Evolutionary conservation across 2,113 vertebrate genomes (phyloP).

Genomic region (Ia io): DNA sequence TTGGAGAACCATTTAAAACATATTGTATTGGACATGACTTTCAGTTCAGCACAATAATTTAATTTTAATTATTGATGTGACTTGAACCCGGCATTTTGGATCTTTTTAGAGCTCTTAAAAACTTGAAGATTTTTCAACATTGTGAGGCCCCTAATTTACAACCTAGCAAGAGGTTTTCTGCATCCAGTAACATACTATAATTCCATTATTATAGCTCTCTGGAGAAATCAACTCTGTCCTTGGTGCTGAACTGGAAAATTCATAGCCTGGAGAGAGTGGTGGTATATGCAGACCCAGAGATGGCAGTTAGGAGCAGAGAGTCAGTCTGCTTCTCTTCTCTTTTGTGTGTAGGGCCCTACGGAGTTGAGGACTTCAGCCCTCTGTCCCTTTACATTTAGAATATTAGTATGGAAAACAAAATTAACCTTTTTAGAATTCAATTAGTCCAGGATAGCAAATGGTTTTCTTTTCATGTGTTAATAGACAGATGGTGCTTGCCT

Average conservation of each 20-base stretch:
- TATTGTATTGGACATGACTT: background rate
- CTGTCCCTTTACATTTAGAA: background rate
- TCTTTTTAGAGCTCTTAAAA: conserved; percentile 43
- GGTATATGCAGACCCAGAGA: background rate
- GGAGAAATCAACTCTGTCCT: conserved; percentile 42
- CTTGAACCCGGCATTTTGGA: conserved; percentile 35
- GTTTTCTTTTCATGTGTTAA: background rate
- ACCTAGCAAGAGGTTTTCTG: conserved; percentile 25
- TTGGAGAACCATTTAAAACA: conserved; percentile 41
- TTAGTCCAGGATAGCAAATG: background rate
- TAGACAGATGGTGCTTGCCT: background rate
- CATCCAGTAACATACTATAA: background rate
- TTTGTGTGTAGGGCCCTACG: background rate
- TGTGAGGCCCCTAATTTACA: background rate
- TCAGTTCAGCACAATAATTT: conserved; percentile 29
- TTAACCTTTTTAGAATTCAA: background rate
- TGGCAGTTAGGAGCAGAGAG: background rate
- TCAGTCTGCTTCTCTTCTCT: background rate
- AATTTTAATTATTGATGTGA: conserved; percentile 62
- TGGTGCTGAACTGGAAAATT: conserved; percentile 41
- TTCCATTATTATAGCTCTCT: background rate
- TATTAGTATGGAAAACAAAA: background rate
- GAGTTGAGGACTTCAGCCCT: background rate
- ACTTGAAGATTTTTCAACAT: conserved; percentile 3
- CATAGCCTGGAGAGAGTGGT: background rate